Conservation (phyloP, 2,797 vertebrate species). For the Clarias platycephalus region DNA sequence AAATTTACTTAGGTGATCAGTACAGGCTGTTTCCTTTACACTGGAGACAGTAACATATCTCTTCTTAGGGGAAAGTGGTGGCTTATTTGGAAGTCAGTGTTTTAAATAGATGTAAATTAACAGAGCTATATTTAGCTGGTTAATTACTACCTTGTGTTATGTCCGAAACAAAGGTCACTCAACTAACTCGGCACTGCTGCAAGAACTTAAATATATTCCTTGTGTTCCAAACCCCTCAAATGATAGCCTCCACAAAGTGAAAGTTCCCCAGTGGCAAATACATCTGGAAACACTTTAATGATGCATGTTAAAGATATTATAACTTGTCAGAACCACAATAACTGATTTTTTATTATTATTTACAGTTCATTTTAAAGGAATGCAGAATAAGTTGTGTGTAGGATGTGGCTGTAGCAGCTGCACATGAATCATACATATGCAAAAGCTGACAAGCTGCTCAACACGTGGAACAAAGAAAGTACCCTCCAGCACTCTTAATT, state of each 20-base stretch:
- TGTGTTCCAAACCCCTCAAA: background rate
- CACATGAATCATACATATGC: conserved; percentile 47
- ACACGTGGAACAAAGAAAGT: conserved; percentile 10
- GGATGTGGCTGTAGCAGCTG: conserved; percentile 59
- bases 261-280: background rate
- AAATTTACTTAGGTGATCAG: no score
- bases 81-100: background rate
- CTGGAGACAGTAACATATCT: background rate
- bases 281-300: background rate
- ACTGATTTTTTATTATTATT: background rate
- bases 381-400: conserved; percentile 48
- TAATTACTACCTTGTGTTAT: background rate
- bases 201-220: background rate
- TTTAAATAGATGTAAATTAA: background rate
- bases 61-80: background rate
- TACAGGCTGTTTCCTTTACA: background rate
- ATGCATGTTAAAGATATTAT: conserved; percentile 6
- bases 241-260: background rate
- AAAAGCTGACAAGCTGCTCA: conserved; percentile 35
- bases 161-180: background rate
- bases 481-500: background rate
- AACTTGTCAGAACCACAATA: conserved; percentile 7
- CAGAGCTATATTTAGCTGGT: background rate
- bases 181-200: background rate
- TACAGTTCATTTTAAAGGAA: conserved; percentile 44